These are phyloP conservation scores for Drosophila pachea DNA, from an alignment of 1,140 invertebrate species.

Conservation along the genomic window DNA sequence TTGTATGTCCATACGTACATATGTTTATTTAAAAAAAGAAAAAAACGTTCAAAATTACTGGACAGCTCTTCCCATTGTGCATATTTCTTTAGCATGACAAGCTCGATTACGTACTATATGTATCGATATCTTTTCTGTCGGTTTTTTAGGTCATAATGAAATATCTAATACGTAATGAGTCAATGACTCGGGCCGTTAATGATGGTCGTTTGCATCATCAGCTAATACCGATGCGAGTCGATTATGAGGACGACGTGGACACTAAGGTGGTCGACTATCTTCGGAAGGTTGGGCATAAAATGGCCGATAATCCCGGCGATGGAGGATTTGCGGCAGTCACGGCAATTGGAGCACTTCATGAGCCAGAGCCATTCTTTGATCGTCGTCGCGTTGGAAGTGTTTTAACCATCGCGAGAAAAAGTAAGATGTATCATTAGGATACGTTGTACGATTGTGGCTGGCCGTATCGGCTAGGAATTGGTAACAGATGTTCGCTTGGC, in stretches of 20 bases:
- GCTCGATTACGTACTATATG: background rate
- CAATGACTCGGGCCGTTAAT: constrained; percentile 90
- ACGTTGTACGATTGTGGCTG: background rate
- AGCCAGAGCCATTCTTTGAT: constrained; percentile 77
- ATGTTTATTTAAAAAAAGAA: too few relatives aligned
- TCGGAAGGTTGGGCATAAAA: constrained; percentile 77
- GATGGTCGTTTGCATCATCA: constrained; percentile 95
- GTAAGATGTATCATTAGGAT: constrained; percentile 70
- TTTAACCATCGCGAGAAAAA: constrained; percentile 72
- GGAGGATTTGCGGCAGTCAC: constrained; percentile 80
- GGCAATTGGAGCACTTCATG: constrained; percentile 75
- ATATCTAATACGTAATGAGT: constrained; percentile 85
- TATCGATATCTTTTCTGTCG: background rate
- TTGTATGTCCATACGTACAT: background rate
- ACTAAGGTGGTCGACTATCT: constrained; percentile 64
- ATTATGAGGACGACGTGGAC: constrained; percentile 60
- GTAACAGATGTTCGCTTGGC: constrained; percentile 14
- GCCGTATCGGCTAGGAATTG: constrained; percentile 5
- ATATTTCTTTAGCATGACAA: background rate
- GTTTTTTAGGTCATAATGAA: constrained; percentile 83
- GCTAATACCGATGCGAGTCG: constrained; percentile 89
- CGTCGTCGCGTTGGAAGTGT: constrained; percentile 80
- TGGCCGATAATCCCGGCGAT: constrained; percentile 73
- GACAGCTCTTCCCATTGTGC: too few relatives aligned
- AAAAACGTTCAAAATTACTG: too few relatives aligned